Percentiles rank a stretch among this genome's conserved stretches.
Evolutionary conservation across 2,888 invertebrate genomes (phyloP).

Genomic region (Platycheirus albimanus): DNA sequence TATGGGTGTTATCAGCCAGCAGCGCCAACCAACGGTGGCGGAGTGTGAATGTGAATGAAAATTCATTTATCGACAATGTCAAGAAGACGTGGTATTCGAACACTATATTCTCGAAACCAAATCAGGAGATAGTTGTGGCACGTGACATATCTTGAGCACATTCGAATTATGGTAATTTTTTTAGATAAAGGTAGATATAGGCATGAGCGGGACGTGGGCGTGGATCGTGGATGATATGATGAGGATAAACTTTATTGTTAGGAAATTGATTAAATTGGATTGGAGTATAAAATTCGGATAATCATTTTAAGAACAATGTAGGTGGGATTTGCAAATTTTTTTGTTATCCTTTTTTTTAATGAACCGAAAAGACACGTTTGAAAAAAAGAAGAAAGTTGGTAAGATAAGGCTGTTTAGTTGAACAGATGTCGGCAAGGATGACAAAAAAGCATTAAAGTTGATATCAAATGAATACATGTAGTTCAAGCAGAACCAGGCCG

Average conservation of each 20-base stretch:
- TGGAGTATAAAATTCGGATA: too few species aligned
- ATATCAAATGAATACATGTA: too few species aligned
- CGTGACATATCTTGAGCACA: slow-evolving; percentile 62
- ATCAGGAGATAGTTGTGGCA: slow-evolving; percentile 69
- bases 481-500: too few species aligned
- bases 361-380: too few species aligned
- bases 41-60: slow-evolving; percentile 45
- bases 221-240: not conserved
- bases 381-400: too few species aligned
- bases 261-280: slow-evolving; percentile 39
- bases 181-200: not conserved
- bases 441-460: too few species aligned
- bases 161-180: slow-evolving; percentile 58
- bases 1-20: slow-evolving; percentile 23
- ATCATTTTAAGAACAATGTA: too few species aligned
- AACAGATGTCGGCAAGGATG: too few species aligned
- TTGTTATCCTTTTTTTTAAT: too few species aligned
- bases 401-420: too few species aligned
- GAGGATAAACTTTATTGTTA: slow-evolving; percentile 30
- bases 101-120: slow-evolving; percentile 65
- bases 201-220: not conserved
- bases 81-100: slow-evolving; percentile 27
- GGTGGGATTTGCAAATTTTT: too few species aligned
- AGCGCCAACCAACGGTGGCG: too few species aligned
- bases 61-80: slow-evolving; percentile 58